Evolutionary conservation across 2,888 invertebrate genomes (phyloP).

Genomic region (Rosalia funebris): DNA sequence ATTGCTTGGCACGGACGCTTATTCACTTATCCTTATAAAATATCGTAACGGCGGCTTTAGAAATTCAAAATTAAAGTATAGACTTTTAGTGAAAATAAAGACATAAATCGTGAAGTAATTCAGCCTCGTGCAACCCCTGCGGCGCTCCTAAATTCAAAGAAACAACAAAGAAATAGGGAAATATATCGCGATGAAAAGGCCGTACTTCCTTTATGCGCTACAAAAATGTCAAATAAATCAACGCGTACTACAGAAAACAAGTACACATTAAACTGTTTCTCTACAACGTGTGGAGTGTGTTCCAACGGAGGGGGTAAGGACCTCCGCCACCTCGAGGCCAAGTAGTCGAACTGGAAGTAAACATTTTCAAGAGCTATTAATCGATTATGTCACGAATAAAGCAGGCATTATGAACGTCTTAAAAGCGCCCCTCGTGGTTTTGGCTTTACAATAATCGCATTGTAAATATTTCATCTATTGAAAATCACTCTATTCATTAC

Average conservation of each 20-base stretch:
- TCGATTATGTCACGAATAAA: slow-evolving; percentile 4
- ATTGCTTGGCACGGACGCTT: slow-evolving; percentile 8
- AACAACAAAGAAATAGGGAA: slow-evolving; percentile 54
- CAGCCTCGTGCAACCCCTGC: slow-evolving; percentile 46
- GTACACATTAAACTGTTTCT: slow-evolving; percentile 35
- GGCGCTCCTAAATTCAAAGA: slow-evolving; percentile 50
- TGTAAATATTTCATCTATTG: too few relatives aligned
- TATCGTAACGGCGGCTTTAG: slow-evolving; percentile 10
- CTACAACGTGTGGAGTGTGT: slow-evolving; percentile 19
- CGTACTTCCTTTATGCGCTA: slow-evolving; percentile 28
- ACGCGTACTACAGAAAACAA: slow-evolving; percentile 23
- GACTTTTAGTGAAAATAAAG: slow-evolving; percentile 52
- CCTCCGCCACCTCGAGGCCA: slow-evolving; percentile 1
- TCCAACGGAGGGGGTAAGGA: not conserved
- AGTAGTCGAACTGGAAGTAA: slow-evolving; percentile 2
- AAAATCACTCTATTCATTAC: too few relatives aligned
- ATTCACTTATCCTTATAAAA: slow-evolving; percentile 18
- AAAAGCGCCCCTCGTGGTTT: not conserved
- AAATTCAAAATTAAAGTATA: slow-evolving; percentile 44
- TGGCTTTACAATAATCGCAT: too few relatives aligned
- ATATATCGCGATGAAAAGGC: slow-evolving; percentile 50
- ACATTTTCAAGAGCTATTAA: slow-evolving; percentile 4
- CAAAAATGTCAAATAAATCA: slow-evolving; percentile 34
- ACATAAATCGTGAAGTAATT: slow-evolving; percentile 56
- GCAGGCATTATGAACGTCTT: not conserved